These are phyloP conservation scores for Lydus trimaculatus DNA, from an alignment of 2,888 invertebrate species.

Conservation along the genomic window DNA sequence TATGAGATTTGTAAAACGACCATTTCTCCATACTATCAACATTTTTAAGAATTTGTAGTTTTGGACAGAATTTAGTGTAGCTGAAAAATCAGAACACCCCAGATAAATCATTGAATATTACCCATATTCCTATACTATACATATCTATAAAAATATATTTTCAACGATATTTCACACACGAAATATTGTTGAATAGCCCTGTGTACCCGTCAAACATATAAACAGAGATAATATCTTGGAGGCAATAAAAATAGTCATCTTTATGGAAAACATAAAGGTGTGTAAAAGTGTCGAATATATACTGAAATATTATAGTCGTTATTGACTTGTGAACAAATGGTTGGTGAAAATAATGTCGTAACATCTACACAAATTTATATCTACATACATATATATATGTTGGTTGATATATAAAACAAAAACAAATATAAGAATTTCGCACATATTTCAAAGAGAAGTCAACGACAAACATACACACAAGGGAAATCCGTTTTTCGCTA, in stretches of 20 bases:
- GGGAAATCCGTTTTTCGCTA: no score
- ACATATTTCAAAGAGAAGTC: constrained; percentile 39
- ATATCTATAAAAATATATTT: no score
- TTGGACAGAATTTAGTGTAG: no score
- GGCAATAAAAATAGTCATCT: constrained; percentile 34
- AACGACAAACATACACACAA: constrained; percentile 35
- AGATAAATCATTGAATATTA: not conserved
- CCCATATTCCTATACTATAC: not conserved
- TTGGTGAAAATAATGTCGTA: constrained; percentile 46
- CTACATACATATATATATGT: constrained; percentile 24
- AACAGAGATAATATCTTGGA: constrained; percentile 27
- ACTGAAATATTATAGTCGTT: constrained; percentile 51
- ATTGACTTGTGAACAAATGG: constrained; percentile 49
- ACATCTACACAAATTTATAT: constrained; percentile 19
- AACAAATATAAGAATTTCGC: constrained; percentile 37
- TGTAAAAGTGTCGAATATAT: constrained; percentile 51
- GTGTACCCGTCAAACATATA: constrained; percentile 33
- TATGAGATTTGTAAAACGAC: no score
- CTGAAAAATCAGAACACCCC: no score
- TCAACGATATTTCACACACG: constrained; percentile 20
- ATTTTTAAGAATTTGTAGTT: no score
- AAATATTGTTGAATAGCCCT: constrained; percentile 32
- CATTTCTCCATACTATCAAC: no score
- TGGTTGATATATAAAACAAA: no score
- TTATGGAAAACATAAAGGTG: constrained; percentile 46